phyloP scores from a whole-genome alignment of 2,113 vertebrate genomes.

The Dicerorhinus sumatrensis region DNA sequence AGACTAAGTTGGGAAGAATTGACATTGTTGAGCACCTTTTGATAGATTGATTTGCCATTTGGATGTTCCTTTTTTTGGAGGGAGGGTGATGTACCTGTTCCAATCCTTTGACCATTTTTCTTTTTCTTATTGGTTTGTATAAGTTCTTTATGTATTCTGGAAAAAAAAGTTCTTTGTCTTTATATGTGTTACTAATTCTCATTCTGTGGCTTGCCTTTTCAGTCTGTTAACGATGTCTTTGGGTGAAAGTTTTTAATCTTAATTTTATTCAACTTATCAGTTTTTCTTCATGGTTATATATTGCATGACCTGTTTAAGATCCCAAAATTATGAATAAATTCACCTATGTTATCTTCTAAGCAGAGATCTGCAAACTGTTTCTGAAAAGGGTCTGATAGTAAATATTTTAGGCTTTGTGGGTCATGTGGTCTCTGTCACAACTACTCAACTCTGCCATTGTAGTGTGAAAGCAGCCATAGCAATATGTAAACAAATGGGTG shows the following conservation, averaged over 20 bases:
- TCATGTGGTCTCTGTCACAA: background rate
- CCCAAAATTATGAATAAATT: background rate
- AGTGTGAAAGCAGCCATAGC: background rate
- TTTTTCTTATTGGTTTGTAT: slow-evolving; percentile 2
- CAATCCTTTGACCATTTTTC: background rate
- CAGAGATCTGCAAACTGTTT: background rate
- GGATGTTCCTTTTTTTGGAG: background rate
- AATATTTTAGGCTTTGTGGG: background rate
- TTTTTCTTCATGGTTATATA: background rate
- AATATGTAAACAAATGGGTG: background rate
- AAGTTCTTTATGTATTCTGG: background rate
- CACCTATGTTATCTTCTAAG: background rate
- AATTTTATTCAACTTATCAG: background rate
- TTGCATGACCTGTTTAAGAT: background rate
- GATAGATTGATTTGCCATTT: background rate
- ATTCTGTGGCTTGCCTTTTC: background rate
- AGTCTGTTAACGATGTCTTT: background rate
- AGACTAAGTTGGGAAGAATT: background rate
- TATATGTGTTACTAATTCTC: background rate
- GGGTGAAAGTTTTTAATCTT: background rate
- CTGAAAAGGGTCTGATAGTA: background rate
- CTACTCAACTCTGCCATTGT: background rate
- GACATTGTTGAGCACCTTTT: background rate
- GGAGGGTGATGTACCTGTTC: background rate
- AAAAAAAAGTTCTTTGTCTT: background rate